Base-by-base conservation (phyloP, 2,888 invertebrate genomes). In the Acleris holmiana region DNA sequence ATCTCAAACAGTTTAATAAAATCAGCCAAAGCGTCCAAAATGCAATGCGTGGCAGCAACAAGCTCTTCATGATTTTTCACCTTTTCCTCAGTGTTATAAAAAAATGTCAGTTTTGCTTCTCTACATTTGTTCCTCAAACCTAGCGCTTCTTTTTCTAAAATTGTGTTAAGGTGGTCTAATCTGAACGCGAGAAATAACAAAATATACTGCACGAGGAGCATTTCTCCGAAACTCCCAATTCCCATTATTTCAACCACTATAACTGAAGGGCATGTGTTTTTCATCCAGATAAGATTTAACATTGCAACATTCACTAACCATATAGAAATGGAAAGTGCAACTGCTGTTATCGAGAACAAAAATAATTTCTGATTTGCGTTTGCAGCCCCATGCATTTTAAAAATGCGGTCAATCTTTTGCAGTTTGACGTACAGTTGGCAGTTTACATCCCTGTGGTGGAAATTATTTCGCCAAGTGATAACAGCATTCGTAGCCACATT, bases 371-470 rank as follows among this genome's bases (percentile, higher is more conserved):
- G 70, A 67, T 88, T 87, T 0, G 68, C 29, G 25, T 55, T 61
- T 55, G 67, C 76, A n/a, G 67, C 58, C 55, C 77, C 70, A 4
- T 69, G 74, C 68, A 80, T 77, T 55, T 77, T 75, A 2, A 89
- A 56, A 21, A 67, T 68, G 10, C 83, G 76, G 61, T 88, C 86
- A 29, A 88, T 76, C 71, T 75, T 86, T 68, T 88, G 88, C 35
- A 88, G 68, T 58, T 86, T 87, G 0, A 88, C 85, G 61, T 82
- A 87, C 6, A 88, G 69, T 67, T 81, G 76, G 54, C 82, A 77
- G 59, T 67, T 70, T 10, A 63, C 49, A 29, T 73, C 67, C 4
- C 73, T 71, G 2, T 69, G 67, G 40, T 23, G 53, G 6, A 77
- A 69, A 62, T 76, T 73, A 60, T 79, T 84, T 51, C 73, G 73